Conservation (phyloP, 1,140 invertebrate species). For the Apis mellifera region Amel_HAv3.1 CM009933.2:11087501-11088000, state of each 20-base stretch:
- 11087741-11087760: conserved; percentile 77
- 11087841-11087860: conserved; percentile 71
- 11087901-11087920: conserved; percentile 68
- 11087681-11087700: conserved; percentile 16
- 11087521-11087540: neutral
- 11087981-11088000: conserved; percentile 44
- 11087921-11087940: conserved; percentile 45
- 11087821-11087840: conserved; percentile 77
- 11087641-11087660: neutral
- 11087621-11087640: neutral
- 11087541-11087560: neutral
- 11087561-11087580: conserved; percentile 36
- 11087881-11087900: conserved; percentile 71
- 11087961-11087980: conserved; percentile 45
- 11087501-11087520: neutral
- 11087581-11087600: neutral
- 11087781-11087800: conserved; percentile 71
- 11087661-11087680: neutral
- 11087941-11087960: conserved; percentile 43
- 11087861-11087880: conserved; percentile 72
- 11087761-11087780: conserved; percentile 72
- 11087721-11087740: conserved; percentile 71
- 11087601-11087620: neutral
- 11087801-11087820: conserved; percentile 72
- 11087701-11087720: conserved; percentile 40